Conservation (phyloP, 2,113 vertebrate species). For the Sturnira hondurensis region DNA sequence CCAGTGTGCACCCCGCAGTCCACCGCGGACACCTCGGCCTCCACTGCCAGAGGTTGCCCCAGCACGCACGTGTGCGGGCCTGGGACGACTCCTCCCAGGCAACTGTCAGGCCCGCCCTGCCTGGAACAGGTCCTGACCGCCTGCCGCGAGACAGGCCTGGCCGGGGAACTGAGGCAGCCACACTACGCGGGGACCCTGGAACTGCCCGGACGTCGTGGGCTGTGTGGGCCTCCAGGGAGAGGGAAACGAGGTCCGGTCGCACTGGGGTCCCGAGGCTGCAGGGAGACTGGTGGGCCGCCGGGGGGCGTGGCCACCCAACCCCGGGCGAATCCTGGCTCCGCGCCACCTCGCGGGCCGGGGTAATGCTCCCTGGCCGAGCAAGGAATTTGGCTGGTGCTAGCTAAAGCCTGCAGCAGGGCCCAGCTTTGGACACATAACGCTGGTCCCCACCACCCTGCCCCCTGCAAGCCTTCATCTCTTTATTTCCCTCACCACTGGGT, state of each 20-base stretch:
- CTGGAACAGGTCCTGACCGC: neutral
- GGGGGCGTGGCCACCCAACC: neutral
- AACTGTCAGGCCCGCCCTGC: too few relatives aligned
- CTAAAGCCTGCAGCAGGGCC: neutral
- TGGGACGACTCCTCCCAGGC: neutral
- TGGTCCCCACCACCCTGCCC: conserved; percentile 40
- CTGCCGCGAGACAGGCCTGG: fast-evolving
- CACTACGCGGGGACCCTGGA: neutral
- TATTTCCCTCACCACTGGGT: conserved; percentile 84
- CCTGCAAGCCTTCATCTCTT: conserved; percentile 82
- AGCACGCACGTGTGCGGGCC: fast-evolving
- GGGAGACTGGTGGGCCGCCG: neutral
- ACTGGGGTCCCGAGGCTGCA: fast-evolving
- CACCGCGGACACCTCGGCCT: fast-evolving
- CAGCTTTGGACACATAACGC: conserved; percentile 65
- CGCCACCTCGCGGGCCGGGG: neutral
- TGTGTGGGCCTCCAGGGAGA: neutral
- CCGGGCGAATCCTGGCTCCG: neutral
- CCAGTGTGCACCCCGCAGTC: fast-evolving
- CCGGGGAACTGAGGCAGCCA: fast-evolving
- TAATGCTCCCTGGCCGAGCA: neutral
- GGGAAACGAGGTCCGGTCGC: neutral
- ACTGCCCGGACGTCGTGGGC: fast-evolving
- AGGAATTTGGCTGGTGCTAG: fast-evolving
- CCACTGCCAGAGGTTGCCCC: fast-evolving